Conservation (phyloP, 2,797 vertebrate species). For the Sparidentex hasta region DNA sequence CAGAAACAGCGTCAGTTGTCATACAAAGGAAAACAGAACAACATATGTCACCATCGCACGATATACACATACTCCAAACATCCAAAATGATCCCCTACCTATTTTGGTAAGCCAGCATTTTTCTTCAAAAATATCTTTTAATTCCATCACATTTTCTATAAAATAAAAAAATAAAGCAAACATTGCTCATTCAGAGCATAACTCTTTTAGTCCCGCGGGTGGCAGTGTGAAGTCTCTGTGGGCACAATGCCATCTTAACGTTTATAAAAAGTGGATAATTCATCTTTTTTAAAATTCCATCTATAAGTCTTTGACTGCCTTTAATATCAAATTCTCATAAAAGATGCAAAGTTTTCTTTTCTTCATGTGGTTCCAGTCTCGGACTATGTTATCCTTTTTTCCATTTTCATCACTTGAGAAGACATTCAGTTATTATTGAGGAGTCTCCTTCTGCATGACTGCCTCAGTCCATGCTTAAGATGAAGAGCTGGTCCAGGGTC, state of each 20-base stretch:
- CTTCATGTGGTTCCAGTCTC: constrained; percentile 15
- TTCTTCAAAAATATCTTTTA: constrained; percentile 83
- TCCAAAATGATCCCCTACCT: constrained; percentile 73
- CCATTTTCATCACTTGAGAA: constrained; percentile 13
- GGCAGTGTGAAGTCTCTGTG: constrained; percentile 82
- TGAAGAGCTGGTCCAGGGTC: constrained; percentile 14
- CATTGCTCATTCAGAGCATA: constrained; percentile 68
- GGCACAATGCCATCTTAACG: constrained; percentile 70
- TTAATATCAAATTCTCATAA: constrained; percentile 56
- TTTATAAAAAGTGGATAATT: constrained; percentile 58
- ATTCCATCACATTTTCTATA: constrained; percentile 70
- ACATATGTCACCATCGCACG: constrained; percentile 74
- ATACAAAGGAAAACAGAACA: constrained; percentile 72
- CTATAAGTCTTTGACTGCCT: constrained; percentile 43
- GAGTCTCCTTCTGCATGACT: constrained; percentile 28
- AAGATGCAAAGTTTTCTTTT: constrained; percentile 34
- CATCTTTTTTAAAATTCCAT: constrained; percentile 41
- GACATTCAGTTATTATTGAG: constrained; percentile 36
- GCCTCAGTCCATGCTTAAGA: constrained; percentile 31
- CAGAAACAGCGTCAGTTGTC: constrained; percentile 69
- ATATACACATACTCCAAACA: constrained; percentile 82
- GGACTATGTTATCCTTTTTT: constrained; percentile 6
- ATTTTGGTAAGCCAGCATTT: constrained; percentile 81
- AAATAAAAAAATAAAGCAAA: constrained; percentile 86
- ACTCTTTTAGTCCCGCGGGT: constrained; percentile 67